Evolutionary conservation across 2,888 invertebrate species (phyloP).

Genomic region (Stratiomys singularior): DNA sequence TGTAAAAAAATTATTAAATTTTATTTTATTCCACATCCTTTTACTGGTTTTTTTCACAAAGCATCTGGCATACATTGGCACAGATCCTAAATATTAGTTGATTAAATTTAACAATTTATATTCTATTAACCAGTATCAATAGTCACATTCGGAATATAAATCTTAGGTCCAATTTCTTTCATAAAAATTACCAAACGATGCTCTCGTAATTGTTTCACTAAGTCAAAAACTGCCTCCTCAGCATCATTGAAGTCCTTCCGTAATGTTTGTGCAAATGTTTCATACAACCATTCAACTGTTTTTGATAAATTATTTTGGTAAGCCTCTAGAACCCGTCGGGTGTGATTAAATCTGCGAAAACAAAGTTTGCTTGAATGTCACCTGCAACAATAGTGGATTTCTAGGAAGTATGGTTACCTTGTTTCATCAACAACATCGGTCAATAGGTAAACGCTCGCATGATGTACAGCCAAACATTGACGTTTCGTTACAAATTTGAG

Average conservation of each 20-base stretch:
- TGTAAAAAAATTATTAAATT: no score
- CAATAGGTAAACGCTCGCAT: conserved; percentile 62
- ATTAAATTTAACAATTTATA: no score
- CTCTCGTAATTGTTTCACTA: conserved; percentile 60
- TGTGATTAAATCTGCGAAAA: conserved; percentile 60
- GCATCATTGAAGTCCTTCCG: conserved; percentile 62
- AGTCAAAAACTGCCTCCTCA: conserved; percentile 58
- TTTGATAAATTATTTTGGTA: conserved; percentile 61
- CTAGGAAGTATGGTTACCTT: conserved; percentile 55
- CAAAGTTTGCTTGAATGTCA: neutral
- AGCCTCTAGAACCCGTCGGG: conserved; percentile 59
- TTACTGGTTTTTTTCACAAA: no score
- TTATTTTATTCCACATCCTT: no score
- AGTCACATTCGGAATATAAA: conserved; percentile 45
- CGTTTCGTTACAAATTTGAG: conserved; percentile 62
- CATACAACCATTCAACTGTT: conserved; percentile 62
- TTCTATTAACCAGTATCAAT: conserved; percentile 32
- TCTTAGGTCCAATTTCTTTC: conserved; percentile 57
- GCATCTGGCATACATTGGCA: no score
- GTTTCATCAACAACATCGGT: conserved; percentile 63
- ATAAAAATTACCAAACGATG: conserved; percentile 62
- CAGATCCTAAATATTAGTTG: no score
- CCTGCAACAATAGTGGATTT: neutral
- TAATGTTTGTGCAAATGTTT: conserved; percentile 62
- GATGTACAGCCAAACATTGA: conserved; percentile 62